A percentile compares a stretch with the other conserved stretches of the same genome.
phyloP scores from a whole-genome alignment of 2,113 vertebrate genomes.

The Orientallactaga bullata region DNA sequence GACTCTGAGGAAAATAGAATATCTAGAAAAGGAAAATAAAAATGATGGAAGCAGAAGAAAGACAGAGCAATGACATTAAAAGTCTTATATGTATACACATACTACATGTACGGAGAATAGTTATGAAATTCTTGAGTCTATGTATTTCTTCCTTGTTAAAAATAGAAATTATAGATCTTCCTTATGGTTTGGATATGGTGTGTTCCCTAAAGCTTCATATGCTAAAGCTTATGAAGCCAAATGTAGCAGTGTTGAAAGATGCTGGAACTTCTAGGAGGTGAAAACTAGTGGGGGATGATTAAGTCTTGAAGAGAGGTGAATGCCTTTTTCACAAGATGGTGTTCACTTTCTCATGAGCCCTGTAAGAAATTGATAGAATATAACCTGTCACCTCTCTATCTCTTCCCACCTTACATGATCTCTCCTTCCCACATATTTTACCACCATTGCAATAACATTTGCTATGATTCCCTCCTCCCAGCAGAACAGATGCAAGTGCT shows the following conservation, averaged over 20 bases:
- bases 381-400: background rate
- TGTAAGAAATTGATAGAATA: background rate
- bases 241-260: background rate
- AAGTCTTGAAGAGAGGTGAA: background rate
- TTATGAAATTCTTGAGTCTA: background rate
- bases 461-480: background rate
- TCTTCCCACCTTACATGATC: background rate
- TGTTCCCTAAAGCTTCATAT: background rate
- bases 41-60: background rate
- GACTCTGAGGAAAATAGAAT: background rate
- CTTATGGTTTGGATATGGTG: background rate
- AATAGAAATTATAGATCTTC: background rate
- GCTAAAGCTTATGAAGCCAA: background rate
- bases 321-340: background rate
- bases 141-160: slow-evolving; percentile 4
- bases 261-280: background rate
- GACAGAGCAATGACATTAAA: background rate
- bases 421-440: no score
- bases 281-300: background rate
- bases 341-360: background rate
- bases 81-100: background rate
- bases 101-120: background rate
- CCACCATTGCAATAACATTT: background rate
- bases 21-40: background rate
- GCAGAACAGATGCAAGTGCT: background rate